These are phyloP conservation scores for Drosophila virilis DNA, from an alignment of 1,140 invertebrate genomes.

Conservation along the genomic window DNA sequence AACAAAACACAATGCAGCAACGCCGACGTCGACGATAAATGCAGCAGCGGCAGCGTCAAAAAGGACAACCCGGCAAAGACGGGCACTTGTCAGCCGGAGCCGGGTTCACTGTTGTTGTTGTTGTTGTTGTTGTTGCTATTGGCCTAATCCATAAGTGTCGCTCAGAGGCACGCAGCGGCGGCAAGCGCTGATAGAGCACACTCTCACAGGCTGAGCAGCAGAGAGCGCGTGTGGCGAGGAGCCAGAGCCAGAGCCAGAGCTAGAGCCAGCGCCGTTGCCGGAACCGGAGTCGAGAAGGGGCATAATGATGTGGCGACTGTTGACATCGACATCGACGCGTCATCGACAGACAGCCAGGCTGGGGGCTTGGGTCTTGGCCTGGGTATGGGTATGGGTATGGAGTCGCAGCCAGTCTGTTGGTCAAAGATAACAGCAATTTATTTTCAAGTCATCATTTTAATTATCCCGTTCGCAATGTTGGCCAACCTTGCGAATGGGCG, in stretches of 20 bases:
- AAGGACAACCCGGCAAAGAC: constrained; percentile 70
- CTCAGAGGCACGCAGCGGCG: constrained; percentile 76
- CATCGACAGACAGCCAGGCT: constrained; percentile 58
- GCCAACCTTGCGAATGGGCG: constrained; percentile 73
- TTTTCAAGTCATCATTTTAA: constrained; percentile 84
- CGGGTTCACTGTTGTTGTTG: constrained; percentile 23
- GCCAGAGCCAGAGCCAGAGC: neutral
- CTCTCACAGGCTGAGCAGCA: constrained; percentile 30
- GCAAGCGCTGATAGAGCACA: constrained; percentile 81
- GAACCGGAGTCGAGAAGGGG: constrained; percentile 18
- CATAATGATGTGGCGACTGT: constrained; percentile 72
- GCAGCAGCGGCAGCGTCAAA: constrained; percentile 41
- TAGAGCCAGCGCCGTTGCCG: neutral
- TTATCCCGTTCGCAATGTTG: constrained; percentile 81
- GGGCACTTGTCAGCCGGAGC: constrained; percentile 61
- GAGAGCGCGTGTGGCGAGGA: constrained; percentile 5
- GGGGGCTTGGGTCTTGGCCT: neutral
- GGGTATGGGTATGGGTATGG: neutral
- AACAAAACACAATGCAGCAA: constrained; percentile 71
- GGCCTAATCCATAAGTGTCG: constrained; percentile 83
- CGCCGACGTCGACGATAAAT: constrained; percentile 18
- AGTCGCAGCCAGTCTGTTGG: constrained; percentile 70
- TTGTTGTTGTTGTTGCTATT: constrained; percentile 42
- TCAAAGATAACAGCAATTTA: constrained; percentile 84
- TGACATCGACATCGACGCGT: constrained; percentile 74